A percentile compares a stretch with the other conserved stretches of the same genome.
phyloP scores from a whole-genome alignment of 2,797 vertebrate genomes.

The Sorex maritimensis region DNA sequence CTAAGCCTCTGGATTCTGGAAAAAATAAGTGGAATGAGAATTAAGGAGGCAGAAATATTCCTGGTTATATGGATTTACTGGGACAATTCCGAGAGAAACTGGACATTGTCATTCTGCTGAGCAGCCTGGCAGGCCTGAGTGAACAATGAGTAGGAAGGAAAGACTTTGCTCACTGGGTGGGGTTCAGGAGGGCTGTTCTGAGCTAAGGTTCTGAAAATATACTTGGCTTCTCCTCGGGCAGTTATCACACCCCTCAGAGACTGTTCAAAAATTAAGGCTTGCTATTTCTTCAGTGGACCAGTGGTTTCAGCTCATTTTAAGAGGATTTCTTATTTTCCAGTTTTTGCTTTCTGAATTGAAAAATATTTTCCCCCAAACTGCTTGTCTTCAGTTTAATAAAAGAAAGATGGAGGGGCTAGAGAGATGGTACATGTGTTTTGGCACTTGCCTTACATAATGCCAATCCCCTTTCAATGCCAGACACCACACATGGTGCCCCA shows the following conservation, averaged over 20 bases:
- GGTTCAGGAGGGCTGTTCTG: neutral
- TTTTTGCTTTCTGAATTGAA: slow-evolving; percentile 57
- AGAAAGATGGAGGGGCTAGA: neutral
- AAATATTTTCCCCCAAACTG: neutral
- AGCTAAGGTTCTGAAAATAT: slow-evolving; percentile 63
- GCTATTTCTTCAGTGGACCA: slow-evolving; percentile 13
- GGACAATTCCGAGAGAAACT: neutral
- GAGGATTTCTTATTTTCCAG: slow-evolving; percentile 3
- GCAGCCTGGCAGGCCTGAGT: neutral
- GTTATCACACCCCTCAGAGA: slow-evolving; percentile 42
- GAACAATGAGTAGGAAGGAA: neutral
- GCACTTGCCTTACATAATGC: no score
- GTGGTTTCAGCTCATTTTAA: slow-evolving; percentile 39
- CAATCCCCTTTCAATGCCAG: no score
- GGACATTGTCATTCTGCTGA: neutral
- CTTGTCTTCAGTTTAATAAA: slow-evolving; percentile 7
- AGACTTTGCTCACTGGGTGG: neutral
- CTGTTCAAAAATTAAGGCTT: slow-evolving; percentile 60
- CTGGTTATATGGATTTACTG: neutral
- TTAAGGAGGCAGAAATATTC: neutral
- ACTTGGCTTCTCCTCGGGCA: slow-evolving; percentile 48
- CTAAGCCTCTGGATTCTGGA: slow-evolving; percentile 22
- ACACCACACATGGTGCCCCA: no score
- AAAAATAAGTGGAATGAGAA: slow-evolving; percentile 17
- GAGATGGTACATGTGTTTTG: no score